Conservation (phyloP, 2,888 invertebrate species). For the Acanthosepion lycidas region DNA sequence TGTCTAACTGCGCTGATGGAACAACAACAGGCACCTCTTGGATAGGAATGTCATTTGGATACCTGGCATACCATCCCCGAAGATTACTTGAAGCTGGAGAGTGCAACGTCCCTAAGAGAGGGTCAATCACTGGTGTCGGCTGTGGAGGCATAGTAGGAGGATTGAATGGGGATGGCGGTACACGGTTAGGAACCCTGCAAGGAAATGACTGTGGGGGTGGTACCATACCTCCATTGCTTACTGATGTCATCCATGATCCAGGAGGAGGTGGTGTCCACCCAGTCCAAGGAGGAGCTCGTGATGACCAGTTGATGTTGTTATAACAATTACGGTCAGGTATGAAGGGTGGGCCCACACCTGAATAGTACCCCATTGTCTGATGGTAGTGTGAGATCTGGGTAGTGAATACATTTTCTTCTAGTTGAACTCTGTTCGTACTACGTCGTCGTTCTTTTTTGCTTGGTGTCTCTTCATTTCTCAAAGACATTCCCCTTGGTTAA, state of each 20-base stretch:
- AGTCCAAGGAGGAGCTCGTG: slow-evolving; percentile 37
- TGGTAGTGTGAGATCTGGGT: slow-evolving; percentile 41
- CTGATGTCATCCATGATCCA: slow-evolving; percentile 34
- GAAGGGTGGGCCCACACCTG: not conserved
- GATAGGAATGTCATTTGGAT: slow-evolving; percentile 39
- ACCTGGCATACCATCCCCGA: slow-evolving; percentile 38
- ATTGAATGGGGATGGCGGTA: slow-evolving; percentile 37
- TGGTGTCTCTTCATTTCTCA: slow-evolving; percentile 36
- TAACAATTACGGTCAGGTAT: slow-evolving; percentile 43
- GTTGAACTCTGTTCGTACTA: not conserved
- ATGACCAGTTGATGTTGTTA: slow-evolving; percentile 42
- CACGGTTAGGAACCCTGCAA: slow-evolving; percentile 36
- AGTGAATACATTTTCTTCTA: slow-evolving; percentile 43
- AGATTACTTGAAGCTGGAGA: not conserved
- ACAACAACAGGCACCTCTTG: not conserved
- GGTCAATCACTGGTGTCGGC: not conserved
- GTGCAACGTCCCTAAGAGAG: slow-evolving; percentile 18
- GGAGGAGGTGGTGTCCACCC: slow-evolving; percentile 40
- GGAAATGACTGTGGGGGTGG: not conserved
- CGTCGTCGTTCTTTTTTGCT: slow-evolving; percentile 10
- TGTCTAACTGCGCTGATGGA: not conserved
- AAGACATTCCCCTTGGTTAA: slow-evolving; percentile 40
- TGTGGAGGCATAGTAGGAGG: not conserved
- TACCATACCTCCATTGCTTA: slow-evolving; percentile 33
- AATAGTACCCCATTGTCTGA: slow-evolving; percentile 43